Evolutionary conservation across 1,140 invertebrate species (phyloP), one percentile per base, ranked within the genome.

Genomic region (Zaprionus lachaisei): DNA sequence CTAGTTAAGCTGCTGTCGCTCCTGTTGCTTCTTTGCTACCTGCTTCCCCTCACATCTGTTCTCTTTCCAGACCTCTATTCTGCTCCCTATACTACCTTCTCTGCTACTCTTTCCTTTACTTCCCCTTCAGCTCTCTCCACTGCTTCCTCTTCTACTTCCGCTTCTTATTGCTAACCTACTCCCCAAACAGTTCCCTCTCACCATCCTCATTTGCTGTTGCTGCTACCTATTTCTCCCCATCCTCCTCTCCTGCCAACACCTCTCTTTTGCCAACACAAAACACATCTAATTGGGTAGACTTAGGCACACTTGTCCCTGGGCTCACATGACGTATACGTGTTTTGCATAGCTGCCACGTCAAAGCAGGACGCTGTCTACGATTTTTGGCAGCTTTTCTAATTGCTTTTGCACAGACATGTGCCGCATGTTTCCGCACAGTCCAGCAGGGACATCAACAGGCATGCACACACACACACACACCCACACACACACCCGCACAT

Each of bases 291-390:
- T 87, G 84, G 78, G 71, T 73, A 47, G 85, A 84, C 79, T 81
- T 74, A 79, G 72, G 64, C 54, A 34, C 58, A 64, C 20, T 51
- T 51, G 66, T 58, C 58, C 38, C 61, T 61, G 24, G 85, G 69
- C 41, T 75, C 69, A 84, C 84, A 77, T 76, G 79, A 61, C 75
- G 84, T 81, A 79, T 89, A 81, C 85, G 81, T 89, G 84, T 81
- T 89, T 84, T 89, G 83, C 83, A 83, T 86, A 73, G 69, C 56
- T 34, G 61, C 28, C 20, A n/a, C n/a, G 28, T 38, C 20, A 56
- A 34, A 26, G 31, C 44, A 55, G 67, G 49, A 68, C 37, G 26
- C 6, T 56, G 55, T 78, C 68, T 54, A 70, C 66, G 55, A 72
- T 81, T 85, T 84, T 85, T 77, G 76, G 70, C 82, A 81, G 74